These are phyloP conservation scores for Malurus alboscapulatus DNA, from an alignment of 2,113 vertebrate species.

Conservation along the genomic window DNA sequence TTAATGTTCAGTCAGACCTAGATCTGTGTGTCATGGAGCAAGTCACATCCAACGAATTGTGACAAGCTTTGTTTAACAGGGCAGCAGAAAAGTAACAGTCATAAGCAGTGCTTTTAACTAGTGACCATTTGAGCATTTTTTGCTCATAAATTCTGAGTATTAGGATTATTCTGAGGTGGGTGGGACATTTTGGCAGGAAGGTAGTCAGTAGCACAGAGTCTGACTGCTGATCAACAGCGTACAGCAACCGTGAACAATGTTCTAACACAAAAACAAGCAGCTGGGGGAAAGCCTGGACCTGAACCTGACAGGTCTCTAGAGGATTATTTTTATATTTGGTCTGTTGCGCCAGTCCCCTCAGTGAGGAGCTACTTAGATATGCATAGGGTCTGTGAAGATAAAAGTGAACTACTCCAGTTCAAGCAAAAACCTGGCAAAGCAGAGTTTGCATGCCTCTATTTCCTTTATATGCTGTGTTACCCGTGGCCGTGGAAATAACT, in stretches of 20 bases:
- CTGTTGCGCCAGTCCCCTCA: background rate
- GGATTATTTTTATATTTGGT: background rate
- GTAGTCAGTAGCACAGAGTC: background rate
- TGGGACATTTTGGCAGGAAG: background rate
- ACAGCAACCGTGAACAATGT: background rate
- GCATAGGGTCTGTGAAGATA: rapidly evolving
- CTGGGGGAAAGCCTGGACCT: background rate
- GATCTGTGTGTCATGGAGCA: background rate
- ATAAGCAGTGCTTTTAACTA: background rate
- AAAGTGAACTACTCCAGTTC: background rate
- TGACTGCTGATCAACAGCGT: background rate
- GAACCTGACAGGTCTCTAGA: background rate
- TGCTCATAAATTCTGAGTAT: background rate
- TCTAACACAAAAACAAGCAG: background rate
- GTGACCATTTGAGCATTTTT: background rate
- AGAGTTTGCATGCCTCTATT: background rate
- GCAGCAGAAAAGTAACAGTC: background rate
- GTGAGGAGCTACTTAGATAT: background rate
- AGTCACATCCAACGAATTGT: background rate
- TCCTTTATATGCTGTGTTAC: background rate
- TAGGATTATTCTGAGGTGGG: background rate
- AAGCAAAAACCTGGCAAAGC: background rate
- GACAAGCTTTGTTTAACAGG: background rate
- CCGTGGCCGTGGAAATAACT: background rate
- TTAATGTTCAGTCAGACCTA: background rate